Evolutionary conservation across 2,888 invertebrate genomes (phyloP), one percentile per base, ranked within the genome.

Genomic region (Tenthredo livida): DNA sequence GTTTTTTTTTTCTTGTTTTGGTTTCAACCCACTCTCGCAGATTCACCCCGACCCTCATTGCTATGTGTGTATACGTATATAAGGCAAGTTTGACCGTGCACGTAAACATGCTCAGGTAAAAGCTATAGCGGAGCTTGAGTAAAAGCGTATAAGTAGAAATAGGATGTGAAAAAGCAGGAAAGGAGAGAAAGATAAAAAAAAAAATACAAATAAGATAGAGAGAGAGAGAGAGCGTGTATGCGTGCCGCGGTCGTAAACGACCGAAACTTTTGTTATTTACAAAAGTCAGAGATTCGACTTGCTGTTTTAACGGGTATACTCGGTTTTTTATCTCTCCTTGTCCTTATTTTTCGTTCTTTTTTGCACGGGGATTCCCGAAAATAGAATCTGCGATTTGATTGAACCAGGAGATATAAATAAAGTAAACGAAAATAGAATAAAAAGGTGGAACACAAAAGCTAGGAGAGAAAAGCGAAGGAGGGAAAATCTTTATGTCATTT

Each of bases 211-310:
- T 72, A 7, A 61, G 61, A 61, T 2, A 43, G 9, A 25, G 25
- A 25, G 12, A 73, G 72, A 73, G 70, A 70, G 7, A 43, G 17
- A 43, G 25, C 3, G 33, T 15, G 67, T 37, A 21, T 40, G 40
- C 40, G 37, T 40, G 72, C 37, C 72, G 72, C n/a, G 9, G 7
- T 72, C 72, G 72, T 72, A 25, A 72, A 40, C 43, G 72, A 72
- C 3, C 37, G 4, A 72, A 72, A 72, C 72, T 72, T 72, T 72
- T 72, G 72, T 72, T 72, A 72, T 72, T 40, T 40, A 43, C 21
- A 72, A 72, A 50, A 72, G 72, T 72, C 72, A 40, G 72, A 72
- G 72, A 72, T 72, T 72, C 25, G 40, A 40, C 9, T 72, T 72
- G 21, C 65, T 65, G 65, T 65, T 65, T 29, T 65, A 65, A 65